These are phyloP conservation scores for Neelides folsomi DNA, from an alignment of 2,888 invertebrate species.

Conservation along the genomic window DNA sequence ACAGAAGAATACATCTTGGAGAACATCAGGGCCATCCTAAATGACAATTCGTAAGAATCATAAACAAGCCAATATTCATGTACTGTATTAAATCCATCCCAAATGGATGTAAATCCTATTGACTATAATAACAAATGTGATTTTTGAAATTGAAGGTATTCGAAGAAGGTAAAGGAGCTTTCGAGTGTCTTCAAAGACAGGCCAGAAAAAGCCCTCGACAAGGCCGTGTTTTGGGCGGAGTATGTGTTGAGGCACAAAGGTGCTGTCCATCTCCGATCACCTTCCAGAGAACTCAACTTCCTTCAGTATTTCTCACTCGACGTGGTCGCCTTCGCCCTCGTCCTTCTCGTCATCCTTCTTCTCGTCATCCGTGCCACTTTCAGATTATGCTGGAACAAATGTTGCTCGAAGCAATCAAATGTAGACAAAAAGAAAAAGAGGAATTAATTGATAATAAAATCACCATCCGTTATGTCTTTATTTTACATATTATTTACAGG, in stretches of 20 bases:
- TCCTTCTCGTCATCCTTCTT: background rate
- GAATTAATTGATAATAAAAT: too few relatives aligned
- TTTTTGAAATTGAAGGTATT: background rate
- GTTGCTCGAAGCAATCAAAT: background rate
- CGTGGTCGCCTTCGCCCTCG: slow-evolving; percentile 2
- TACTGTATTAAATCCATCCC: too few relatives aligned
- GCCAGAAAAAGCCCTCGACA: slow-evolving; percentile 35
- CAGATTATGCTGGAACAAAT: background rate
- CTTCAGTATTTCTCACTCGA: slow-evolving; percentile 14
- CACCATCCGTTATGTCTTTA: too few relatives aligned
- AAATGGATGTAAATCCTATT: background rate
- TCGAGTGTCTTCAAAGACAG: slow-evolving; percentile 11
- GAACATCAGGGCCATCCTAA: slow-evolving; percentile 10
- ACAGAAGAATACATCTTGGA: slow-evolving; percentile 12
- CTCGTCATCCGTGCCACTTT: background rate
- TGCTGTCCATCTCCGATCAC: slow-evolving; percentile 17
- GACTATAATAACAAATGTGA: background rate
- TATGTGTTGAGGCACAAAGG: slow-evolving; percentile 33
- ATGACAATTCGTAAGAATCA: slow-evolving; percentile 14
- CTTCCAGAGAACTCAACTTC: slow-evolving; percentile 12
- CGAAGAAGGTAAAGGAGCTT: slow-evolving; percentile 7
- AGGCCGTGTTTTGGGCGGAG: slow-evolving; percentile 30
- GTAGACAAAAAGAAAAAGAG: too few relatives aligned
- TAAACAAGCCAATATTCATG: background rate
- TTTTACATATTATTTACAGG: too few relatives aligned